phyloP scores from a whole-genome alignment of 1,140 invertebrate genomes.

The Oedothorax gibbosus region DNA sequence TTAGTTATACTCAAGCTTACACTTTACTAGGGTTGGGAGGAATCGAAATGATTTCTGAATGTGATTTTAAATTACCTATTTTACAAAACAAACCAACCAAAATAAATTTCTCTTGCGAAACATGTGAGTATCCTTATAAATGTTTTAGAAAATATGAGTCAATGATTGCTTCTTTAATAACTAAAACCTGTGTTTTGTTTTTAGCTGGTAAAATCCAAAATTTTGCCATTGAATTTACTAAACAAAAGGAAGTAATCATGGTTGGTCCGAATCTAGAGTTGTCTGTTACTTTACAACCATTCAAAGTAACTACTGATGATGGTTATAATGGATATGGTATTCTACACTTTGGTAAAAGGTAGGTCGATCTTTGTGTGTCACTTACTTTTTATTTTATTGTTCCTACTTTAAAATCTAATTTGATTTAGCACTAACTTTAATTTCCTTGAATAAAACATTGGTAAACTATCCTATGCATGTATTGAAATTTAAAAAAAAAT shows the following conservation, averaged over 20 bases:
- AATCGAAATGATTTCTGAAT: not conserved
- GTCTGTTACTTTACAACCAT: not conserved
- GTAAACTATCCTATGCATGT: no score
- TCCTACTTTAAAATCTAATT: no score
- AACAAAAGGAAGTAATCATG: not conserved
- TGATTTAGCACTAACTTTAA: no score
- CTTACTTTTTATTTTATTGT: no score
- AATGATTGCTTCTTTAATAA: not conserved
- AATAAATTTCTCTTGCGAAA: constrained; percentile 1
- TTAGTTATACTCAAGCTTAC: constrained; percentile 25
- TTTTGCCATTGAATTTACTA: constrained; percentile 1
- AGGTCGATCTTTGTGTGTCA: not conserved
- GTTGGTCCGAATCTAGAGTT: constrained; percentile 18
- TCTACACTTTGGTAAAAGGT: constrained; percentile 11
- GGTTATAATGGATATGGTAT: constrained; percentile 29
- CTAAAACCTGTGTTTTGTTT: not conserved
- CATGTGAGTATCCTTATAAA: not conserved
- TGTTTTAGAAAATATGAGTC: no score
- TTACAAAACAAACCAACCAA: not conserved
- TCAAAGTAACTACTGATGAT: constrained; percentile 7
- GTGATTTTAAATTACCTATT: constrained; percentile 13
- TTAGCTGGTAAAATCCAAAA: not conserved
- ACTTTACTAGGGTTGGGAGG: not conserved
- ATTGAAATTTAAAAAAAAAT: no score
- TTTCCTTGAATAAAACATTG: no score